Percentiles rank a stretch among this genome's conserved stretches.
Conservation (phyloP, 2,797 vertebrate genomes). For the Pseudomugil gertrudae region DNA sequence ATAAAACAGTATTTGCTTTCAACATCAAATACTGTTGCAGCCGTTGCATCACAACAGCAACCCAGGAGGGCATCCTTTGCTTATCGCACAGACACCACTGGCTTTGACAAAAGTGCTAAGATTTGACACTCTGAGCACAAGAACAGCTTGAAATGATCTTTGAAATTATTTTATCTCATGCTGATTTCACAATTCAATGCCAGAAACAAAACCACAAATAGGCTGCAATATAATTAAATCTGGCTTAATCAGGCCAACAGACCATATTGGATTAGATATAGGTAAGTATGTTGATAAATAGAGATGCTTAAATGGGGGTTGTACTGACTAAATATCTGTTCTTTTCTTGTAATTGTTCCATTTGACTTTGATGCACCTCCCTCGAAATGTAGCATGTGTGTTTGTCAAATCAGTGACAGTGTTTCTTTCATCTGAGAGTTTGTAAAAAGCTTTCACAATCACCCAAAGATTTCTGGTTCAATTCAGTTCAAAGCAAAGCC, state of each 20-base stretch:
- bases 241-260: no score
- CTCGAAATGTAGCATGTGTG: neutral
- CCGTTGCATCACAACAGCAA: neutral
- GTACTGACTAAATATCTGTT: neutral
- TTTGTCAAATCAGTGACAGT: neutral
- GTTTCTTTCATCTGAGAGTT: neutral
- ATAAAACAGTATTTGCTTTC: neutral
- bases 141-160: neutral
- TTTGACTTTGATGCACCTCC: neutral
- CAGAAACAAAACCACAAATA: neutral
- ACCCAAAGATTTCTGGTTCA: conserved; percentile 5
- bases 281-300: no score
- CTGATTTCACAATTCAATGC: neutral
- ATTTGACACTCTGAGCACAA: neutral
- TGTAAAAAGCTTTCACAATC: neutral
- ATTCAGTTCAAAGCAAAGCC: conserved; percentile 34
- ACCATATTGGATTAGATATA: no score
- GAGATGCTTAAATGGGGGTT: no score
- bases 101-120: neutral
- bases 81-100: neutral
- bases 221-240: neutral
- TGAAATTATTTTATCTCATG: neutral
- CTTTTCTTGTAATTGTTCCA: neutral
- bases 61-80: neutral
- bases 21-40: neutral